A percentile compares a stretch with the other conserved stretches of the same genome.
Conservation (phyloP, 2,113 vertebrate genomes). For the Petrocephalus microphthalmus region DNA sequence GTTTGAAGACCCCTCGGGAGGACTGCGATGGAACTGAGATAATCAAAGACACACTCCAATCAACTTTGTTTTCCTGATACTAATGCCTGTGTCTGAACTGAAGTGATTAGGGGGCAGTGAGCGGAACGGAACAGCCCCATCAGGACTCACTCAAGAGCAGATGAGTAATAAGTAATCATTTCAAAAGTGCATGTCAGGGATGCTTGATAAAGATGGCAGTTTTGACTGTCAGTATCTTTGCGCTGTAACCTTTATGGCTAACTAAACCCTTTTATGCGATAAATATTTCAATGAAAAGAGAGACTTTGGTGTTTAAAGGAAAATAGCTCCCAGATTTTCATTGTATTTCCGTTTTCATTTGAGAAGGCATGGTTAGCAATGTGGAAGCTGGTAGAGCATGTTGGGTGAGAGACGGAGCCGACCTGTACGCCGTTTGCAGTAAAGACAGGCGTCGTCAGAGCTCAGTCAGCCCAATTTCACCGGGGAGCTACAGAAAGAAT, state of each 20-base stretch:
- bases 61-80: conserved; percentile 20
- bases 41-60: conserved; percentile 32
- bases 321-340: background rate
- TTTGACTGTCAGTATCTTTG: background rate
- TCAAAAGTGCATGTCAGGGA: conserved; percentile 34
- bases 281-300: background rate
- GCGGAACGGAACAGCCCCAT: background rate
- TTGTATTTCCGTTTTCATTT: background rate
- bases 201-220: conserved; percentile 9
- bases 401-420: background rate
- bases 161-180: conserved; percentile 21
- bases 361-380: background rate
- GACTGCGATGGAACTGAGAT: conserved; percentile 34
- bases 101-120: conserved; percentile 13
- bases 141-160: conserved; percentile 14
- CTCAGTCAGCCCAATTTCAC: background rate
- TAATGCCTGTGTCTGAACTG: conserved; percentile 26
- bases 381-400: background rate
- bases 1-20: conserved; percentile 27
- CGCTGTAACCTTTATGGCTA: background rate
- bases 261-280: background rate
- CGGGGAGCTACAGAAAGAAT: background rate
- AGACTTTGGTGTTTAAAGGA: background rate
- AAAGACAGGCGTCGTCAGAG: background rate
- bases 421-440: background rate